Percentiles rank a stretch among this genome's conserved stretches.
These are phyloP conservation scores for Drosophila ironensis DNA, from an alignment of 1,140 invertebrate genomes.

Conservation along the genomic window DNA sequence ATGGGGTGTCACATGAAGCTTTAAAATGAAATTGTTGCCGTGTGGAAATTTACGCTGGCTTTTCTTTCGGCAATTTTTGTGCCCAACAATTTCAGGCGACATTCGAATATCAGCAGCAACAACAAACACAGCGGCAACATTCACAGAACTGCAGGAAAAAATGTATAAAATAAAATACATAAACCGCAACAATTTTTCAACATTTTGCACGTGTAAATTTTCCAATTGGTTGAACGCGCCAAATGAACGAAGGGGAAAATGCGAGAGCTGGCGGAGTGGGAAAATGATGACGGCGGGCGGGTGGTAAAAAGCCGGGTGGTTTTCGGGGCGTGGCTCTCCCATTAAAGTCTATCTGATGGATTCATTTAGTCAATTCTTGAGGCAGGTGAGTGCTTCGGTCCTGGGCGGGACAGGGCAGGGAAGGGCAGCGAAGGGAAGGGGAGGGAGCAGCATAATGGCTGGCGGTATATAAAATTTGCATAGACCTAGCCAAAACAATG, in stretches of 20 bases:
- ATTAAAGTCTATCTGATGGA: slow-evolving; percentile 42
- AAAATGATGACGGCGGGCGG: slow-evolving; percentile 9
- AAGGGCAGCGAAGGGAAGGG: neutral
- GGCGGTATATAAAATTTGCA: slow-evolving; percentile 36
- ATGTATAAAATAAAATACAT: slow-evolving; percentile 48
- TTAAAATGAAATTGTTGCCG: slow-evolving; percentile 74
- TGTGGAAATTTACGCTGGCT: slow-evolving; percentile 61
- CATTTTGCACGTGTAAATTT: slow-evolving; percentile 81
- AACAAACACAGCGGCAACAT: neutral
- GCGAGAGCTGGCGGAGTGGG: neutral
- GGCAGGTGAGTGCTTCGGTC: no score
- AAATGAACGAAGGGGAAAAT: slow-evolving; percentile 44
- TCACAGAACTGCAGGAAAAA: slow-evolving; percentile 9
- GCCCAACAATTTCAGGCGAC: slow-evolving; percentile 62
- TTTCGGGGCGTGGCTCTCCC: slow-evolving; percentile 31
- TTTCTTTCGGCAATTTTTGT: slow-evolving; percentile 68
- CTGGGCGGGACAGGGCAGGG: no score
- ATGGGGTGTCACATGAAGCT: slow-evolving; percentile 48
- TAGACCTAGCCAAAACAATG: slow-evolving; percentile 1
- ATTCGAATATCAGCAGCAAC: slow-evolving; percentile 17
- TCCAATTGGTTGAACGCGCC: slow-evolving; percentile 76
- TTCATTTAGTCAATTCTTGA: slow-evolving; percentile 21
- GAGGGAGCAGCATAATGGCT: slow-evolving; percentile 25
- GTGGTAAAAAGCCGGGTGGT: slow-evolving; percentile 16
- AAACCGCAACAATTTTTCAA: slow-evolving; percentile 81